A percentile compares a stretch with the other conserved stretches of the same genome.
Conservation (phyloP, 2,888 invertebrate species). For the Xestia xanthographa region DNA sequence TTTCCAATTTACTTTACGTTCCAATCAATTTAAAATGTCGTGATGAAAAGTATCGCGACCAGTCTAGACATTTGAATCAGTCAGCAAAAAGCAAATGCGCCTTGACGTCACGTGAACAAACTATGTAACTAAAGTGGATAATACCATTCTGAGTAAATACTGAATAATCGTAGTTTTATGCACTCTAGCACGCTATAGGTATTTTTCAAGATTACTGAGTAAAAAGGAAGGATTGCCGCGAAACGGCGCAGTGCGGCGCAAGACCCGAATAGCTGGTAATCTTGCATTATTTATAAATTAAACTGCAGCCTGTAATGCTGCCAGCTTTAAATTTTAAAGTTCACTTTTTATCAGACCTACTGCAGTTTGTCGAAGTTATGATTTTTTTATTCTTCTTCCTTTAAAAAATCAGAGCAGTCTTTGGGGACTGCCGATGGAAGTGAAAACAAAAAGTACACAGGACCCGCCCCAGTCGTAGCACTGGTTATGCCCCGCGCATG, state of each 20-base stretch:
- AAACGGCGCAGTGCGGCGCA: slow-evolving; percentile 50
- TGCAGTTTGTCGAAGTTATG: neutral
- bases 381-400: neutral
- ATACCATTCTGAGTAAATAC: slow-evolving; percentile 46
- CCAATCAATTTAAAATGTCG: slow-evolving; percentile 54
- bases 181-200: slow-evolving; percentile 29
- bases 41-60: slow-evolving; percentile 31
- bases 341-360: neutral
- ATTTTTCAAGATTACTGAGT: slow-evolving; percentile 35
- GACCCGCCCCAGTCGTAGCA: too few relatives aligned
- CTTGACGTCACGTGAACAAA: slow-evolving; percentile 45
- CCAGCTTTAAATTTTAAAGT: neutral
- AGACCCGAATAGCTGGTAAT: slow-evolving; percentile 26
- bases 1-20: slow-evolving; percentile 34
- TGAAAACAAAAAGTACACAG: too few relatives aligned
- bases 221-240: slow-evolving; percentile 17
- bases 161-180: slow-evolving; percentile 52
- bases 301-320: slow-evolving; percentile 2
- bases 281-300: slow-evolving; percentile 29
- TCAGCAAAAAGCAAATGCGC: slow-evolving; percentile 23
- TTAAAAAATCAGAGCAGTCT: too few relatives aligned
- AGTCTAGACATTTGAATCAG: slow-evolving; percentile 56
- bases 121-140: slow-evolving; percentile 38
- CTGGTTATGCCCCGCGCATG: too few relatives aligned
- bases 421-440: too few relatives aligned